Evolutionary conservation across 2,113 vertebrate species (phyloP).

Genomic region (Pimephales promelas): DNA sequence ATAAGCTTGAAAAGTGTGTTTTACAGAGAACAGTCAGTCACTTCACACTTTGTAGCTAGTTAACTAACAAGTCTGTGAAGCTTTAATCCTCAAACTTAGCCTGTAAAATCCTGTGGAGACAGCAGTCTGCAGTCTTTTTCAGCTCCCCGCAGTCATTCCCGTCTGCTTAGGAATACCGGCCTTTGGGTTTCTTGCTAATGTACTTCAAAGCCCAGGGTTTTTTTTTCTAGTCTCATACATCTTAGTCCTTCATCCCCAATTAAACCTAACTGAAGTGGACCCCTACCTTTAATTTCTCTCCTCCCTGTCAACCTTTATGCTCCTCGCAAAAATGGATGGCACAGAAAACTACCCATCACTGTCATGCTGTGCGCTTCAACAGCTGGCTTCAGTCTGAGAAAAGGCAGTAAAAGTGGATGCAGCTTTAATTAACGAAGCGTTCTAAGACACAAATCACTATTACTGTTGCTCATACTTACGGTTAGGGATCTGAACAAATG

Average conservation of each 20-base stretch:
- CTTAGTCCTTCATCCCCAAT: constrained; percentile 61
- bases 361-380: background rate
- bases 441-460: background rate
- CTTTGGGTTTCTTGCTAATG: constrained; percentile 49
- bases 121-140: constrained; percentile 54
- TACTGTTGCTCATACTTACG: background rate
- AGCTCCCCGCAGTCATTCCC: constrained; percentile 50
- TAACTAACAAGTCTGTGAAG: constrained; percentile 58
- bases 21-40: constrained; percentile 55
- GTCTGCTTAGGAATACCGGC: constrained; percentile 51
- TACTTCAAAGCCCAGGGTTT: constrained; percentile 63
- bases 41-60: constrained; percentile 63
- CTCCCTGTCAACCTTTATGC: background rate
- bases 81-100: constrained; percentile 37
- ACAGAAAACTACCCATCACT: constrained; percentile 15
- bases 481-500: background rate
- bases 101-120: constrained; percentile 56
- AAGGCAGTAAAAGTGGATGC: constrained; percentile 31
- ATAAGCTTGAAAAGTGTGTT: constrained; percentile 58
- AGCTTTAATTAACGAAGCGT: constrained; percentile 39
- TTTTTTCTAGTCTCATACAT: constrained; percentile 48
- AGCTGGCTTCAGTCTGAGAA: constrained; percentile 1
- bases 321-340: constrained; percentile 16
- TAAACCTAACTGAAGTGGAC: constrained; percentile 53
- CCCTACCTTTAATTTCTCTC: constrained; percentile 35